Conservation (phyloP, 35 echinoderm and acorn worm species). For the Acanthaster planci region DNA sequence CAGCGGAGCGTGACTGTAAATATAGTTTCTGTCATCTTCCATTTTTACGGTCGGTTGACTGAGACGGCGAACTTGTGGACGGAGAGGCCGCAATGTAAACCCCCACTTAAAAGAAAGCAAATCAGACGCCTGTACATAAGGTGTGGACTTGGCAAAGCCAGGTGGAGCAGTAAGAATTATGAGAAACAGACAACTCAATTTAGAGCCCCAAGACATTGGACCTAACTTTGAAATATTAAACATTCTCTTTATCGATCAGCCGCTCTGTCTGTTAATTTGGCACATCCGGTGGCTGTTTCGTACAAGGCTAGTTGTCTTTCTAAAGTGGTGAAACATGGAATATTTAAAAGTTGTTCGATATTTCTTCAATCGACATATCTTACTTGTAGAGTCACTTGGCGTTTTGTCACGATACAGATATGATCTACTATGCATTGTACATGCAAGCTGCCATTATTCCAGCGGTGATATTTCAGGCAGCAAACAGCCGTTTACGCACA, state of each 20-base stretch:
- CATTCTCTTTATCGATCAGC: slow-evolving; percentile 4
- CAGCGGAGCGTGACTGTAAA: slow-evolving; percentile 1
- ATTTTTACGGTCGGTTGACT: slow-evolving; percentile 12
- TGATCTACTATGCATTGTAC: too few species aligned
- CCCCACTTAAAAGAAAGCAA: too few species aligned
- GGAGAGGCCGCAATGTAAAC: neutral
- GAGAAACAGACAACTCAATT: neutral
- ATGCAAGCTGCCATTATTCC: too few species aligned
- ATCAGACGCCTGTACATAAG: neutral
- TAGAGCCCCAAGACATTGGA: neutral
- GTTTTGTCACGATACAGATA: too few species aligned
- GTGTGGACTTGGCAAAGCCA: neutral
- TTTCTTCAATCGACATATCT: too few species aligned
- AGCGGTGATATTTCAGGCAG: neutral
- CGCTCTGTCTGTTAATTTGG: neutral
- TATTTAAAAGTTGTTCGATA: too few species aligned
- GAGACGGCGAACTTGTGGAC: neutral
- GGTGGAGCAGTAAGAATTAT: neutral
- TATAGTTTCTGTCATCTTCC: slow-evolving; percentile 12
- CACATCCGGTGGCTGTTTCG: neutral
- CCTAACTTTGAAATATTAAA: slow-evolving; percentile 15
- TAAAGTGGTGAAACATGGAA: too few species aligned
- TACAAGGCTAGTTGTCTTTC: too few species aligned
- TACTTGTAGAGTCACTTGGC: too few species aligned
- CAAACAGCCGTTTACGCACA: slow-evolving; percentile 6